Base-by-base conservation (phyloP, 2,888 invertebrate species). In the Zootermopsis nevadensis region DNA sequence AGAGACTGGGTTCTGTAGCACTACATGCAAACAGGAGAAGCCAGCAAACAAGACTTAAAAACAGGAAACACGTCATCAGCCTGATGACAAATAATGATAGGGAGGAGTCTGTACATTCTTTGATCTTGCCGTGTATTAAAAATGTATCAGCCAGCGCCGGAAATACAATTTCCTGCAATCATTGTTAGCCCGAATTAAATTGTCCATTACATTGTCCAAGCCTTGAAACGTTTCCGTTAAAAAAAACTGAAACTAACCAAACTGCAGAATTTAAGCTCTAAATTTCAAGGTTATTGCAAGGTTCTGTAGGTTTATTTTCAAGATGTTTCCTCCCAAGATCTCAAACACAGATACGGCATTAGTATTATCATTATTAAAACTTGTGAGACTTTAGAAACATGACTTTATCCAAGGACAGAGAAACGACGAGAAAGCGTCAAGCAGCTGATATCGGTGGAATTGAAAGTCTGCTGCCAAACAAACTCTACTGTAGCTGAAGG, bases 101-200 rank as follows among this genome's bases (percentile, higher is more conserved):
- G 69, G 33, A n/a, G 74, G 38, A n/a, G 15, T 38, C 8, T 33
- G 33, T 24, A 6, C 10, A 38, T 38, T 38, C 38, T 42, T 42
- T 74, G 2, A 22, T 35, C 6, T 38, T 35, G 74, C n/a, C 31
- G 69, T 31, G 8, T n/a, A 1, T 0, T 42, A 42, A 74, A 74
- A 72, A 38, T 72, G 72, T 72, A 72, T 69, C 66, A 66, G 22
- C 33, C 31, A 15, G 33, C 31, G 38, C 42, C 74, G 38, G 74
- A 74, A 74, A 38, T 38, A n/a, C 74, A 74, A 74, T 74, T 74
- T 74, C 42, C 38, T 74, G n/a, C n/a, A 33, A 10, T 42, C 74
- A 35, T 38, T 38, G 74, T 38, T 42, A 38, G n/a, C 7, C 33
- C 33, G 31, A 33, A 33, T 31, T 69, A 33, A 4, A 4, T 33